Evolutionary conservation across 2,113 vertebrate genomes (phyloP).

Genomic region (Orientallactaga bullata): DNA sequence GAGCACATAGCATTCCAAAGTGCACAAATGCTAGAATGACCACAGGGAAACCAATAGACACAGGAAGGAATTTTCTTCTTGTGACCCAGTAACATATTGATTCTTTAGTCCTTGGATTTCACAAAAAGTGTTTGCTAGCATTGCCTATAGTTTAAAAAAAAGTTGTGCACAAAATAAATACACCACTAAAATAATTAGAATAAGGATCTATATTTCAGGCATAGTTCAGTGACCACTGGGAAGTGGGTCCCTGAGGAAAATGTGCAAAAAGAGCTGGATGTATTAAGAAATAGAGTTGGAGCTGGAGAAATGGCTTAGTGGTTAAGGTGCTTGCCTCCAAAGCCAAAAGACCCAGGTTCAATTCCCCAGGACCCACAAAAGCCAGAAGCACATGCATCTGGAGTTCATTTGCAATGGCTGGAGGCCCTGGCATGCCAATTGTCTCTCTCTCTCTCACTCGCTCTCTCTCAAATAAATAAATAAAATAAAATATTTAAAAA

Average conservation of each 20-base stretch:
- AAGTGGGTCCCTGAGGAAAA: neutral
- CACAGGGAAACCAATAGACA: slow-evolving; percentile 25
- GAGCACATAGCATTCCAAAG: slow-evolving; percentile 66
- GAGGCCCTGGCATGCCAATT: too few species aligned
- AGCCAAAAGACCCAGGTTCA: too few species aligned
- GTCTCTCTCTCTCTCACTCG: too few species aligned
- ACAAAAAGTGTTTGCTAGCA: neutral
- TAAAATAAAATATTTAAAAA: too few species aligned
- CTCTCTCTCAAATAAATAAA: too few species aligned
- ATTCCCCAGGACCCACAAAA: too few species aligned
- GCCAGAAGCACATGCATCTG: too few species aligned
- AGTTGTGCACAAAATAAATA: neutral
- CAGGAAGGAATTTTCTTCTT: slow-evolving; percentile 4
- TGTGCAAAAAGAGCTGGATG: neutral
- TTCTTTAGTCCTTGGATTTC: neutral
- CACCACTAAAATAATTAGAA: neutral
- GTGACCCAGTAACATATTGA: neutral
- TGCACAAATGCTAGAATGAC: slow-evolving; percentile 33
- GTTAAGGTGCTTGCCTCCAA: too few species aligned
- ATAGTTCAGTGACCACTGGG: neutral
- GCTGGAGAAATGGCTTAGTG: too few species aligned
- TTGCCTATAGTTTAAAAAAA: neutral
- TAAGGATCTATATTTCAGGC: neutral
- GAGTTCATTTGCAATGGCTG: too few species aligned
- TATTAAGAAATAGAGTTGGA: too few species aligned